A percentile compares a stretch with the other conserved stretches of the same genome.
Conservation (phyloP, 1,140 invertebrate species). For the Campoletis sonorensis region DNA sequence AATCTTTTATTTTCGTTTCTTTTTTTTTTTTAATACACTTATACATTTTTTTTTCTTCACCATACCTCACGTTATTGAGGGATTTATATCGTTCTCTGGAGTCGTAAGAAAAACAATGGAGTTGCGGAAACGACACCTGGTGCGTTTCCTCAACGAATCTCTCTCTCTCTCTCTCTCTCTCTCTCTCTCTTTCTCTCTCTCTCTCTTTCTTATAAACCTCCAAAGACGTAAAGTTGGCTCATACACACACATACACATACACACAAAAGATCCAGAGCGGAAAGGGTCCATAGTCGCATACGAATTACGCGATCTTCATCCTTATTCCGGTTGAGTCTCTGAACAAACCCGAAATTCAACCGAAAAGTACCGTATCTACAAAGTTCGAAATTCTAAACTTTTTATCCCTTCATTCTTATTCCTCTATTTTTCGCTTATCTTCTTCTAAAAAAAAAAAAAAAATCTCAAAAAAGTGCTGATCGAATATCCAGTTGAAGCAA, state of each 20-base stretch:
- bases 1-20: no score
- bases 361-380: neutral
- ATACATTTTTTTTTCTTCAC: neutral
- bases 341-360: neutral
- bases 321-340: neutral
- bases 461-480: no score
- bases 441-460: no score
- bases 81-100: neutral
- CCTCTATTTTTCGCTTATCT: no score
- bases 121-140: neutral
- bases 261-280: slow-evolving; percentile 5
- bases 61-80: neutral
- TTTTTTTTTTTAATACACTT: no score
- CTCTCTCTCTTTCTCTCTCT: neutral
- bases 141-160: neutral
- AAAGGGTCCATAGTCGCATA: slow-evolving; percentile 36
- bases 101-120: neutral
- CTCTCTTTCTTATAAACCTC: neutral
- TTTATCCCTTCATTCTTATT: no score
- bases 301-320: slow-evolving; percentile 30
- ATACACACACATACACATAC: neutral
- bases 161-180: neutral
- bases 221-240: neutral
- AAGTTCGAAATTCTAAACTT: no score
- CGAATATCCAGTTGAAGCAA: no score